Evolutionary conservation across 2,113 vertebrate species (phyloP).

Genomic region (Ancistrus triradiatus): DNA sequence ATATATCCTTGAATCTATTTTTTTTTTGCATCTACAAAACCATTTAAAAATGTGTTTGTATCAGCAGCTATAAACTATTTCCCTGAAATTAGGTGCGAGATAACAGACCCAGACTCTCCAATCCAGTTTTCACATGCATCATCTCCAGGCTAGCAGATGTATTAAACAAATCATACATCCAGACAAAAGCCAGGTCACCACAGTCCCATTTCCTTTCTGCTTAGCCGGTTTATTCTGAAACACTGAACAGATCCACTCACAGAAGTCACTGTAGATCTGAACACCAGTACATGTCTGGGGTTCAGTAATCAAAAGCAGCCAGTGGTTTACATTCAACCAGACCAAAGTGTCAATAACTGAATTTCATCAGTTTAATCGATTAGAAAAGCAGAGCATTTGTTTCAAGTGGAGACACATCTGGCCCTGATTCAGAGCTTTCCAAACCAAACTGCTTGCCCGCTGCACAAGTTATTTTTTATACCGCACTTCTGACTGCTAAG

Average conservation of each 20-base stretch:
- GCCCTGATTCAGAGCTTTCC: conserved; percentile 1
- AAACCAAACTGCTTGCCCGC: conserved; percentile 11
- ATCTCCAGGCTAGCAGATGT: too few relatives aligned
- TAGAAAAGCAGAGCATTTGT: not conserved
- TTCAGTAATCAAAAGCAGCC: not conserved
- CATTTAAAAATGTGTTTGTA: too few relatives aligned
- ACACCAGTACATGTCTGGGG: not conserved
- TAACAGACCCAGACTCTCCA: too few relatives aligned
- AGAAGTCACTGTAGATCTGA: not conserved
- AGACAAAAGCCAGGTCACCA: too few relatives aligned
- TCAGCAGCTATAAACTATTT: too few relatives aligned
- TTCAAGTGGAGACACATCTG: not conserved
- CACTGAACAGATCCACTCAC: not conserved
- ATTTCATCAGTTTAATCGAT: not conserved
- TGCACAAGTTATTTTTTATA: not conserved
- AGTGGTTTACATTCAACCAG: not conserved
- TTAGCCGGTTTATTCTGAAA: too few relatives aligned
- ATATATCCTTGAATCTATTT: too few relatives aligned
- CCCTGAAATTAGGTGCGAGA: too few relatives aligned
- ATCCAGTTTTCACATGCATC: too few relatives aligned
- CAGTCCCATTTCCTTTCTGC: too few relatives aligned
- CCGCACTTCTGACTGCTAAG: conserved; percentile 3
- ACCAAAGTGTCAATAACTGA: not conserved
- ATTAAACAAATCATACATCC: too few relatives aligned
- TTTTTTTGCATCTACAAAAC: too few relatives aligned